phyloP scores from a whole-genome alignment of 2,888 invertebrate genomes.

The Orthosia gracilis region DNA sequence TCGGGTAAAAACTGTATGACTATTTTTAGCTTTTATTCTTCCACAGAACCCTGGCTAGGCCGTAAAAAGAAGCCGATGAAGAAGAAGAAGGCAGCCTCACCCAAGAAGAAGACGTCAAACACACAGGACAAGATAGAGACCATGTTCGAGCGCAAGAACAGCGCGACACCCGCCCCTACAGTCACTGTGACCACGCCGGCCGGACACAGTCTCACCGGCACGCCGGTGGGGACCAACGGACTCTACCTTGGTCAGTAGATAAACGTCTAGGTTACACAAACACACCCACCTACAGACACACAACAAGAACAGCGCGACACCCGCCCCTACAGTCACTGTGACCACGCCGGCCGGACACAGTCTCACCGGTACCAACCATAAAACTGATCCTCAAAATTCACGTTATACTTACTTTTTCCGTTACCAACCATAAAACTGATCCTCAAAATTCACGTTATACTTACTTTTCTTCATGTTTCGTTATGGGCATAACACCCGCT shows the following conservation, averaged over 20 bases:
- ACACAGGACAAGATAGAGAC: constrained; percentile 96
- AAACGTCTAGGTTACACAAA: too few species aligned
- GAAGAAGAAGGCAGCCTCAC: constrained; percentile 89
- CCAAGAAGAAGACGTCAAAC: constrained; percentile 91
- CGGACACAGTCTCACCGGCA: constrained; percentile 83
- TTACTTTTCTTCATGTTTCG: too few species aligned
- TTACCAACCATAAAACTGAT: too few species aligned
- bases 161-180: constrained; percentile 64
- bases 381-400: too few species aligned
- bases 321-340: constrained; percentile 72
- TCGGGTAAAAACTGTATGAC: too few species aligned
- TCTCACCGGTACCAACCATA: constrained; percentile 74
- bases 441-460: too few species aligned
- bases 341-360: constrained; percentile 78
- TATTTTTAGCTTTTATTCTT: background rate
- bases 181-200: constrained; percentile 77
- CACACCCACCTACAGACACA: too few species aligned
- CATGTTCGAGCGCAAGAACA: constrained; percentile 90
- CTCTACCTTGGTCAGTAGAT: constrained; percentile 78
- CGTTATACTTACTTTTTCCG: too few species aligned
- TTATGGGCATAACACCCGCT: too few species aligned
- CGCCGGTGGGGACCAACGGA: constrained; percentile 88
- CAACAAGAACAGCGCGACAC: constrained; percentile 81
- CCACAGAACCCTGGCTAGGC: constrained; percentile 94
- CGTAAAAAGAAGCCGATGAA: constrained; percentile 93